Conservation (phyloP, 1,140 invertebrate genomes). For the Papilio xuthus region DNA sequence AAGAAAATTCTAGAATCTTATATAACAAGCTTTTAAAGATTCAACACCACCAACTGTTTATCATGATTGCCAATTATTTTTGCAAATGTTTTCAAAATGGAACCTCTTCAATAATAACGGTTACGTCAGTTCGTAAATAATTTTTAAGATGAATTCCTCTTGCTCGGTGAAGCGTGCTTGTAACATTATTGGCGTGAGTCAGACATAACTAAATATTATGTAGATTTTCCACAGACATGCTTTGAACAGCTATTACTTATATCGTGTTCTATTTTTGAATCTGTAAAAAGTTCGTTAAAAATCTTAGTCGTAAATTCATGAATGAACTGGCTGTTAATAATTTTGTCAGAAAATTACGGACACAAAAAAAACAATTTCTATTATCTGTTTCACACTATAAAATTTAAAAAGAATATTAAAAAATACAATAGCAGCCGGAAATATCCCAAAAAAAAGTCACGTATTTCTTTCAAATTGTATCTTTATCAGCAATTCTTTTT, state of each 20-base stretch:
- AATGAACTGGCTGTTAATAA: constrained; percentile 26
- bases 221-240: constrained; percentile 54
- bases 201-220: constrained; percentile 52
- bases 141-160: constrained; percentile 43
- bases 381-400: neutral
- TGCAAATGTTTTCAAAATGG: constrained; percentile 38
- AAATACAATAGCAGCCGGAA: constrained; percentile 43
- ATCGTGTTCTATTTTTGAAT: constrained; percentile 40
- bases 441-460: neutral
- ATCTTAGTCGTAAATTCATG: constrained; percentile 18
- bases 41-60: neutral
- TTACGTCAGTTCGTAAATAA: constrained; percentile 57
- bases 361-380: neutral
- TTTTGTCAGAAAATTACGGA: neutral
- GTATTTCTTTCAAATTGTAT: neutral
- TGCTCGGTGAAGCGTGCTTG: constrained; percentile 33
- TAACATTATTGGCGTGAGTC: constrained; percentile 43
- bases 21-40: neutral
- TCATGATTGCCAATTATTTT: neutral
- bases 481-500: constrained; percentile 27
- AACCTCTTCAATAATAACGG: constrained; percentile 50
- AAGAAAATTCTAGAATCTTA: constrained; percentile 23
- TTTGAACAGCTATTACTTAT: neutral
- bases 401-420: neutral
- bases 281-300: constrained; percentile 47